phyloP scores from a whole-genome alignment of 2,797 vertebrate genomes.

The Gambelia wislizenii region DNA sequence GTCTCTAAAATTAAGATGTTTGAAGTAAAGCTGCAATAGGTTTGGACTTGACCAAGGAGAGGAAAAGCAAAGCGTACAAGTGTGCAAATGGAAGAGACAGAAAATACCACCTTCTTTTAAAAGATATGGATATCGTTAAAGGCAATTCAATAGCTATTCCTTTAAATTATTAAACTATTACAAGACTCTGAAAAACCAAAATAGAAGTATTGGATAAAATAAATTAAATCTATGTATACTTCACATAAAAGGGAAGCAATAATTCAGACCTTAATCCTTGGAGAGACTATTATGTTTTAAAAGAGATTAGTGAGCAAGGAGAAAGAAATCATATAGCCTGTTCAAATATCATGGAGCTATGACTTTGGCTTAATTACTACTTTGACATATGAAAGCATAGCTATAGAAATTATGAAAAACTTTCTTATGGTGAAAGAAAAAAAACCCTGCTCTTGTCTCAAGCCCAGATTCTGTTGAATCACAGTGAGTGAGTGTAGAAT shows the following conservation, averaged over 20 bases:
- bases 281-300: background rate
- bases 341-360: background rate
- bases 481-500: background rate
- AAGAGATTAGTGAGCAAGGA: slow-evolving; percentile 1
- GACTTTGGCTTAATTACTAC: slow-evolving; percentile 8
- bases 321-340: background rate
- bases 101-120: background rate
- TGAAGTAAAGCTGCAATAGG: background rate
- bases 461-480: background rate
- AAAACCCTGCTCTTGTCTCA: background rate
- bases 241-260: slow-evolving; percentile 5
- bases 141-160: background rate
- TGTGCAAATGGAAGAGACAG: background rate
- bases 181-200: background rate
- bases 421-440: background rate
- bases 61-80: background rate
- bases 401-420: background rate
- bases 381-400: background rate
- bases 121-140: background rate
- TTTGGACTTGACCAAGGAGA: background rate
- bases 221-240: slow-evolving; percentile 1
- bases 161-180: background rate
- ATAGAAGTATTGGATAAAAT: background rate
- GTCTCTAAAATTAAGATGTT: background rate
- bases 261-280: background rate